Evolutionary conservation across 2,113 vertebrate species (phyloP), one percentile per base, ranked within the genome.

Genomic region (Vicugna pacos): DNA sequence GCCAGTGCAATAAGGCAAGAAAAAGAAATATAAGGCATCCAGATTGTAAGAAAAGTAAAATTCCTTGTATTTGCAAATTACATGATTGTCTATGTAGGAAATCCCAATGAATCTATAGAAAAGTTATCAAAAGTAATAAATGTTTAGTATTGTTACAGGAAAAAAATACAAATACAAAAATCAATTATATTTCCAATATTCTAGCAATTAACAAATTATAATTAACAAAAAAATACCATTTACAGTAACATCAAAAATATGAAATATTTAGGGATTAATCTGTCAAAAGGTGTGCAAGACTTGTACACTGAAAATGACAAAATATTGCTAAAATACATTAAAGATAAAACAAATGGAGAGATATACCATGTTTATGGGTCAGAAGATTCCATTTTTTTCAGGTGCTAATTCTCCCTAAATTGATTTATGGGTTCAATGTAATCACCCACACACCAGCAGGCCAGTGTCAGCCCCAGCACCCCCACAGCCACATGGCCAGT

Each of bases 221-320:
- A 89, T 83, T 88, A 67, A 91, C 28, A 81, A 96, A 65, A 65
- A 87, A 70, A 65, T 42, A 48, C 1, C 16, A 91, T 60, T 79
- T 96, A 72, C 0, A 94, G 22, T 50, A 48, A 79, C 12, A 77
- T 87, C 6, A 84, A 92, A 95, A 89, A 79, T 56, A 72, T 79
- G 26, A 94, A 94, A 89, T 28, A 70, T 72, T 38, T 82, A n/a
- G 6, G 38, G 1, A 42, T 60, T 79, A 79, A 52, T 64, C 15
- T 80, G 30, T 85, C 16, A 73, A 70, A 83, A 82, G 58, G 9
- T 60, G 8, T 67, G 2, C 5, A 89, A 94, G 20, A 67, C 32
- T 79, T 60, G 1, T 22, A 83, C 16, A 84, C 20, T 84, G 32
- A 77, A 94, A 92, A 50, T 89, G 20, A 92, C 30, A 73, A 89